Base-by-base conservation (phyloP, 2,888 invertebrate genomes). In the Heliconius erato region DNA sequence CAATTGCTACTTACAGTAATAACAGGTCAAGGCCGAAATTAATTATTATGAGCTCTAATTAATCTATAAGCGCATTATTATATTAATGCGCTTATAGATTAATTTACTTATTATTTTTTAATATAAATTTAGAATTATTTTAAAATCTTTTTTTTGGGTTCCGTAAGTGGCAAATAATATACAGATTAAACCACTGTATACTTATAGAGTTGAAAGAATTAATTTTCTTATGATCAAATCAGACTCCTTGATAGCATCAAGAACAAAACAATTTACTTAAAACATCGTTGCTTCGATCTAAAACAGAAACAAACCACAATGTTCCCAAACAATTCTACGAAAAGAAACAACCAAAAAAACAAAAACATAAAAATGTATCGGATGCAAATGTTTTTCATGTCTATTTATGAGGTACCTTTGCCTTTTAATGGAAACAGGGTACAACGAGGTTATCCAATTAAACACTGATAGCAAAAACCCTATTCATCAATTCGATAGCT, bases 321-420 rank as follows among this genome's bases (percentile, higher is more conserved):
- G 5, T 23, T 69, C 16, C 68, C 68, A n/a, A 23, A 35, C 71
- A 71, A 71, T n/a, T n/a, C 23, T n/a, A 28, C n/a, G 44, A 72
- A 49, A 28, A 59, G 54, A 74, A 54, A 74, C 59, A 74, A 74
- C n/a, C n/a, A 59, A 7, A 59, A 63, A 11, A 63, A 11, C 19
- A 7, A 63, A 59, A 59, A 54, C 74, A 59, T 59, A 74, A 74
- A 59, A 74, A 59, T 74, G 32, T 59, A 59, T 59, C 32, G 54
- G 35, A 74, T 54, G 32, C 59, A 74, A 74, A 59, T 59, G n/a
- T 74, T 74, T 59, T 54, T 59, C 74, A 59, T 74, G 59, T 74
- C 59, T 28, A 74, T 74, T 74, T 74, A 74, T 54, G 59, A 74
- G 54, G 74, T 59, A 59, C 32, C 32, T 74, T 32, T 32, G 74